Percentiles rank a stretch among this genome's conserved stretches.
phyloP scores from a whole-genome alignment of 2,797 vertebrate genomes.

The Siniperca scherzeri region DNA sequence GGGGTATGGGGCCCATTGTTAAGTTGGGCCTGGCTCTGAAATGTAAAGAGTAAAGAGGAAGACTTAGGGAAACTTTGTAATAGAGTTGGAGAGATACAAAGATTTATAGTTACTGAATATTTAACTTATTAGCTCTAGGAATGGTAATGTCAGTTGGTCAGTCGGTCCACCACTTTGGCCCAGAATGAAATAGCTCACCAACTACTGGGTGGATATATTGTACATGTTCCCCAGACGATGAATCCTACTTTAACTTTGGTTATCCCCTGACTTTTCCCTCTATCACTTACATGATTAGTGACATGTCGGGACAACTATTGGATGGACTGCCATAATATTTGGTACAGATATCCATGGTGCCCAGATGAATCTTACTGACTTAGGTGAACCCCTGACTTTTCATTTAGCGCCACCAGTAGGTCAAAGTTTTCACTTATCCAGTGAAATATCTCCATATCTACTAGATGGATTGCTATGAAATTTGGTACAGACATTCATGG shows the following conservation, averaged over 20 bases:
- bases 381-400: not conserved
- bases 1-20: conserved; percentile 88
- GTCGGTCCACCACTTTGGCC: not conserved
- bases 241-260: not conserved
- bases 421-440: conserved; percentile 2
- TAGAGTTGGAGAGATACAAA: not conserved
- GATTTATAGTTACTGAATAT: not conserved
- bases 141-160: not conserved
- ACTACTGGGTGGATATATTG: not conserved
- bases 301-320: not conserved
- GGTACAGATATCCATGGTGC: not conserved
- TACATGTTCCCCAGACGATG: not conserved
- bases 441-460: not conserved
- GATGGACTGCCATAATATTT: not conserved
- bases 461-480: not conserved
- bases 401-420: not conserved
- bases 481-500: not conserved
- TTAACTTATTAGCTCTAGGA: not conserved
- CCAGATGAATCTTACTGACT: conserved; percentile 2
- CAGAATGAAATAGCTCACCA: not conserved
- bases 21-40: conserved; percentile 84
- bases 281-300: not conserved
- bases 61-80: not conserved
- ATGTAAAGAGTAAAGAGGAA: conserved; percentile 67
- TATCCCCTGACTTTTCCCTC: not conserved